A percentile compares a stretch with the other conserved stretches of the same genome.
These are phyloP conservation scores for Alligator sinensis DNA, from an alignment of 2,113 vertebrate genomes.

Conservation along the genomic window DNA sequence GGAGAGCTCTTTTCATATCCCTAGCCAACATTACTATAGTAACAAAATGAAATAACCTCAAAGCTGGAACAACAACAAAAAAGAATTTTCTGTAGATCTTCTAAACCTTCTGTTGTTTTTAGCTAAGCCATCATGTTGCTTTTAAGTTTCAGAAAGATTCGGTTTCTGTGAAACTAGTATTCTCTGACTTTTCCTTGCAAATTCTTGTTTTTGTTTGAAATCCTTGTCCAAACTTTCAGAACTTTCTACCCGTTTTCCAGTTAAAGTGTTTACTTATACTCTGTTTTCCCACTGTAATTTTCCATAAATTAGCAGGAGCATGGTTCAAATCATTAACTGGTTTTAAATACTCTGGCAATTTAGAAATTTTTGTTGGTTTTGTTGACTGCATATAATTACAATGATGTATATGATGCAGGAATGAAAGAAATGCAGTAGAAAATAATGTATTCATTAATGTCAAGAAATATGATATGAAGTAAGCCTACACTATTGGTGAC, in stretches of 20 bases:
- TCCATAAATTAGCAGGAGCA: constrained; percentile 23
- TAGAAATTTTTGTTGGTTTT: constrained; percentile 41
- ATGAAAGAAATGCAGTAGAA: constrained; percentile 31
- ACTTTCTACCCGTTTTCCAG: constrained; percentile 17
- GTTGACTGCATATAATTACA: constrained; percentile 44
- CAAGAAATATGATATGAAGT: constrained; percentile 56
- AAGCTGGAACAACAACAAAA: neutral
- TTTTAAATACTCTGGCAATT: constrained; percentile 42
- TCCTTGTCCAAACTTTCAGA: neutral
- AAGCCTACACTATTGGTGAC: neutral
- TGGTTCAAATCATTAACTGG: constrained; percentile 7
- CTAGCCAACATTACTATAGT: too few species aligned
- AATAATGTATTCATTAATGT: constrained; percentile 12
- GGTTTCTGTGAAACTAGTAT: neutral
- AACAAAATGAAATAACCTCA: neutral
- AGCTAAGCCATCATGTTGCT: neutral
- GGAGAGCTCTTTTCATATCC: too few species aligned
- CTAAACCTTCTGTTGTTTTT: neutral
- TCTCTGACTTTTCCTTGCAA: neutral
- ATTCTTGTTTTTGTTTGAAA: neutral
- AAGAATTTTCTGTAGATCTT: neutral
- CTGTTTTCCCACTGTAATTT: constrained; percentile 32
- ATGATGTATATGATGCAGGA: constrained; percentile 29
- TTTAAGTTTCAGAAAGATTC: neutral
- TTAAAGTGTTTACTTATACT: constrained; percentile 18